These are phyloP conservation scores for Athene cunicularia DNA, from an alignment of 2,113 vertebrate species.

Conservation along the genomic window DNA sequence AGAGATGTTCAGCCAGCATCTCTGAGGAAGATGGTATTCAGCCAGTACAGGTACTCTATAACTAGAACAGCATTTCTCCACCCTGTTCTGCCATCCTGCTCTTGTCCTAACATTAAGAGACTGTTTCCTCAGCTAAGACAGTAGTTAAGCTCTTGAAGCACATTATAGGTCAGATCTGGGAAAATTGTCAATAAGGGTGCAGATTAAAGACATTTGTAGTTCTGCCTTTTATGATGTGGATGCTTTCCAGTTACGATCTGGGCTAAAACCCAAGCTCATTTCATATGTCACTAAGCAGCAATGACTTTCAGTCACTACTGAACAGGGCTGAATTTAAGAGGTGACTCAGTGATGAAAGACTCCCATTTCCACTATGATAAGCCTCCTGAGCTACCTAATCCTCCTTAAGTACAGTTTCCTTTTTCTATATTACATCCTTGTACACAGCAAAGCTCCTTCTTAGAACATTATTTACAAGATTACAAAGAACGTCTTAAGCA, in stretches of 20 bases:
- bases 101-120: not conserved
- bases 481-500: not conserved
- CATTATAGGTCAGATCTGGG: not conserved
- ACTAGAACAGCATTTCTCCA: not conserved
- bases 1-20: not conserved
- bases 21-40: not conserved
- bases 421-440: not conserved
- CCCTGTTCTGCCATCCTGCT: not conserved
- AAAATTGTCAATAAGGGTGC: not conserved
- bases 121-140: not conserved
- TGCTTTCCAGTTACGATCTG: slow-evolving; percentile 1
- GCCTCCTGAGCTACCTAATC: slow-evolving; percentile 34
- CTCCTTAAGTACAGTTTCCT: slow-evolving; percentile 1
- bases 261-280: slow-evolving; percentile 48
- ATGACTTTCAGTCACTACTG: slow-evolving; percentile 17
- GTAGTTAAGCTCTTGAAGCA: not conserved
- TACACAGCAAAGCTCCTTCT: not conserved
- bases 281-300: slow-evolving; percentile 47
- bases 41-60: not conserved
- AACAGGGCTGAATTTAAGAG: slow-evolving; percentile 22
- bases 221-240: slow-evolving; percentile 28
- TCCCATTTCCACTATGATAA: slow-evolving; percentile 13
- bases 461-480: not conserved
- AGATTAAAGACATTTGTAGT: slow-evolving; percentile 5
- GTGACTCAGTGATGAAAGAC: slow-evolving; percentile 8